Evolutionary conservation across 2,113 vertebrate genomes (phyloP).

Genomic region (Sinocyclocheilus grahami): DNA sequence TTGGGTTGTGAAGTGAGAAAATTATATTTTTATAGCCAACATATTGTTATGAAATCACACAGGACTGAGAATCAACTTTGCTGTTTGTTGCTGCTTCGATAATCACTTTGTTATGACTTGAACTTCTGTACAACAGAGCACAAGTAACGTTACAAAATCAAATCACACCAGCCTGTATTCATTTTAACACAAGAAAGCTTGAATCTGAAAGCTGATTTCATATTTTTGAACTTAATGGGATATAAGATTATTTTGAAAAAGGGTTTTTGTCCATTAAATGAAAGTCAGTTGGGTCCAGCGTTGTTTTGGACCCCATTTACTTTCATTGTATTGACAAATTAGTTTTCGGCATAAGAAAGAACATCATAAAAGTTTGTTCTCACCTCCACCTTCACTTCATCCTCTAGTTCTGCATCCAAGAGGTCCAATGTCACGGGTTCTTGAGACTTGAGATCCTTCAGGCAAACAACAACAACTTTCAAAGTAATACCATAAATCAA

Average conservation of each 20-base stretch:
- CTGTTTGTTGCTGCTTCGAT: background rate
- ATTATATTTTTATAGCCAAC: background rate
- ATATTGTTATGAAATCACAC: conserved; percentile 10
- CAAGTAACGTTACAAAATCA: background rate
- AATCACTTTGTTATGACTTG: background rate
- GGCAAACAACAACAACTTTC: background rate
- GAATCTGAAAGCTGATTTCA: background rate
- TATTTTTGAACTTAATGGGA: too few relatives aligned
- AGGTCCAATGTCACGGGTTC: conserved; percentile 79
- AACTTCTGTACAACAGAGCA: background rate
- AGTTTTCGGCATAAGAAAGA: background rate
- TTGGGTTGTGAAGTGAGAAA: background rate
- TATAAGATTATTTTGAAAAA: too few relatives aligned
- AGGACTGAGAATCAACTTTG: background rate
- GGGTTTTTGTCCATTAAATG: background rate
- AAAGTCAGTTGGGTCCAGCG: background rate
- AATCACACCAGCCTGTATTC: background rate
- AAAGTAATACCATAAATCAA: conserved; percentile 23
- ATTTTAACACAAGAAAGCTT: background rate
- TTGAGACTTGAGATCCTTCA: conserved; percentile 69
- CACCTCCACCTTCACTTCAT: conserved; percentile 73
- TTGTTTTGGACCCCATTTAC: background rate
- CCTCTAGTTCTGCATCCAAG: conserved; percentile 76
- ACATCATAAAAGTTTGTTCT: conserved; percentile 14
- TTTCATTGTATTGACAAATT: background rate